Evolutionary conservation across 2,113 vertebrate species (phyloP), one percentile per base, ranked within the genome.

Genomic region (Scophthalmus maximus): DNA sequence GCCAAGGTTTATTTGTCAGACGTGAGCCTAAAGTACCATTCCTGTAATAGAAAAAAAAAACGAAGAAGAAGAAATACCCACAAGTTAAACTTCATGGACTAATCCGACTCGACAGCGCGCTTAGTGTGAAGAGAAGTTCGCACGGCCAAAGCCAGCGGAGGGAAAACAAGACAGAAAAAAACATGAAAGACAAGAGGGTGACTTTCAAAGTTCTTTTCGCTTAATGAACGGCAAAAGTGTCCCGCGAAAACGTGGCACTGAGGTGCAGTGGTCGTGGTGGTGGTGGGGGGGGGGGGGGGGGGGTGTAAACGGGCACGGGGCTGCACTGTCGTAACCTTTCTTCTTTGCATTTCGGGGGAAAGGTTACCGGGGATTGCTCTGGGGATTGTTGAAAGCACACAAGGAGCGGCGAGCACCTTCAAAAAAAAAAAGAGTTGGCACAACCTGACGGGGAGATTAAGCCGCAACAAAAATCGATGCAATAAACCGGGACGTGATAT

Each of bases 1-100:
- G 62, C 73, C 73, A 68, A 75, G 76, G 66, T 82, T 80, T 85
- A 68, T 78, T 74, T 87, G 69, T 83, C 82, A 72, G 82, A 67
- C 4, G 5, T 78, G 69, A 84, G 81, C 67, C 70, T 59, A 49
- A 42, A 74, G 82, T 68, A 50, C 29, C 52, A 20, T 63, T 65
- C 49, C 62, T 75, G 57, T 68, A 51, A 50, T 61, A 73, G 47
- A 78, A 75, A n/a, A n/a, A n/a, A n/a, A n/a, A n/a, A n/a, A n/a
- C n/a, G n/a, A n/a, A n/a, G n/a, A n/a, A n/a, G n/a, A n/a, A n/a
- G n/a, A n/a, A 76, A 69, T 14, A 77, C 36, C 53, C 60, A 68
- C 64, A 63, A 61, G 71, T 79, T 76, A 63, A 68, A 76, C 55
- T 51, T 83, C 47, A 67, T 25, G 69, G 62, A 68, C 65, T 87